These are phyloP conservation scores for Plodia interpunctella DNA, from an alignment of 1,140 invertebrate genomes.

Conservation along the genomic window DNA sequence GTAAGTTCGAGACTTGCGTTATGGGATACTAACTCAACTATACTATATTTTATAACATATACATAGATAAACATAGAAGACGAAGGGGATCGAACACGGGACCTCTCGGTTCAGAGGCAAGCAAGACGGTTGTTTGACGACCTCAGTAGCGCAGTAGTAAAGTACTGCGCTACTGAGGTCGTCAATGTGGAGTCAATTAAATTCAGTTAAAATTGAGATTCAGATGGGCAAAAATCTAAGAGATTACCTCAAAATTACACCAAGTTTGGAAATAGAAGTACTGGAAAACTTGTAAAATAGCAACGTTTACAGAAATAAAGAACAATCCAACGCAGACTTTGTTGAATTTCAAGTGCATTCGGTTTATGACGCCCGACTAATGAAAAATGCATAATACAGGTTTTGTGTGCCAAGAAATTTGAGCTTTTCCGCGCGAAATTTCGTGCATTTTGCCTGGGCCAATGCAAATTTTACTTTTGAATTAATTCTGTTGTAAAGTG, in stretches of 20 bases:
- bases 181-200: too few relatives aligned
- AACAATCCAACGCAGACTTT: neutral
- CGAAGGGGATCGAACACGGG: too few relatives aligned
- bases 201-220: neutral
- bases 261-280: neutral
- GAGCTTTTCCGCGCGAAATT: constrained; percentile 32
- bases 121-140: too few relatives aligned
- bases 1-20: too few relatives aligned
- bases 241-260: neutral
- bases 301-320: constrained; percentile 3
- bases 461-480: constrained; percentile 38
- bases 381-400: constrained; percentile 61
- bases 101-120: too few relatives aligned
- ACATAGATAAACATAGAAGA: too few relatives aligned
- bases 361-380: constrained; percentile 24
- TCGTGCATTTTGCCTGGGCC: constrained; percentile 16
- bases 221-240: neutral
- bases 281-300: neutral
- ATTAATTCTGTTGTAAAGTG: constrained; percentile 32
- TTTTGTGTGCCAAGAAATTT: constrained; percentile 47
- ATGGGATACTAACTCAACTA: too few relatives aligned
- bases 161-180: too few relatives aligned
- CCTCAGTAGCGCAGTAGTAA: too few relatives aligned
- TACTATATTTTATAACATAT: too few relatives aligned
- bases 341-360: constrained; percentile 9